Evolutionary conservation across 2,888 invertebrate genomes (phyloP), one percentile per base, ranked within the genome.

Genomic region (Epinotia demarniana): DNA sequence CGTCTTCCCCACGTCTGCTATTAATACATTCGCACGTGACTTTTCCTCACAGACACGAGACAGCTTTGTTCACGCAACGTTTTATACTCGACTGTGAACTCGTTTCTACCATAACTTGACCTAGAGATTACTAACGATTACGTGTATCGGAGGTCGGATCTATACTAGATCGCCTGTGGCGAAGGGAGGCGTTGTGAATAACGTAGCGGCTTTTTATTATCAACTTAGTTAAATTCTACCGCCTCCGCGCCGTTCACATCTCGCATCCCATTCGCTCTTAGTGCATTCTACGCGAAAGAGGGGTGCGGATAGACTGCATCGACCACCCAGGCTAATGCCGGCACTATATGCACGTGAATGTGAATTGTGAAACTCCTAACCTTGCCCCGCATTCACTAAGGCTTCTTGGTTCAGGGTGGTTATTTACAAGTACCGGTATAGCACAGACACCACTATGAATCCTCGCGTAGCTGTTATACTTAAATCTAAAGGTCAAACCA

Each of bases 281-380:
- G n/a, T 8, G 53, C 55, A 19, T n/a, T 9, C 6, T 12, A 5
- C n/a, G 12, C 12, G 67, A 67, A n/a, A 43, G 75, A 75, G 61
- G 18, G 19, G 64, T 49, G 64, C 49, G 43, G 64, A 46, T 13
- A 57, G 39, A 70, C 23, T 67, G 67, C 75, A 75, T 75, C 71
- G 71, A 75, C 67, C 75, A 67, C 71, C 72, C 75, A 67, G 18
- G 75, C 73, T 53, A 6, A 18, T 77, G 77, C 76, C 74, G 77
- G 46, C 70, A 16, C 13, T 62, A 78, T 62, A 78, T 78, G 78
- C 77, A 77, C 75, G 77, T 79, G 78, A 73, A 61, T 77, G 75
- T 77, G 63, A 66, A 27, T 77, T 79, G 81, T 78, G 79, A 78
- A 80, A 80, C 79, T 77, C 80, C 80, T 83, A 80, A 79, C 83